Conservation (phyloP, 2,888 invertebrate species). For the Drosophila paramelanica region DNA sequence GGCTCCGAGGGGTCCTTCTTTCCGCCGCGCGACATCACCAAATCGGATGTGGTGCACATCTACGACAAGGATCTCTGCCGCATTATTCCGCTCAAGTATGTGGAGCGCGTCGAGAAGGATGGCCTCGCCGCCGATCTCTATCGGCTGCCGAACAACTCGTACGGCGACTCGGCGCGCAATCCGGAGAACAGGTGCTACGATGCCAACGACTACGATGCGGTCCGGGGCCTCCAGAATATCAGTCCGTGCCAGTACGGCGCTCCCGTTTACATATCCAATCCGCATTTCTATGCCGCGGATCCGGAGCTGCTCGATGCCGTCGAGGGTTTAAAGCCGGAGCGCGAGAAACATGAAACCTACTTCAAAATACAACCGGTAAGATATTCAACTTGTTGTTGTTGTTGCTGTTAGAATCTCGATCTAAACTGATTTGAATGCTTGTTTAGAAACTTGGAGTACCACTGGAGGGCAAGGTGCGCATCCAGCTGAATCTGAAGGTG, state of each 20-base stretch:
- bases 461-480: constrained; percentile 91
- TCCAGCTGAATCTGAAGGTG: constrained; percentile 93
- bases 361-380: constrained; percentile 94
- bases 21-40: constrained; percentile 90
- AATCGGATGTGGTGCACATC: constrained; percentile 89
- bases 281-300: constrained; percentile 94
- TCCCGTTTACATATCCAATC: constrained; percentile 94
- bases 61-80: constrained; percentile 96
- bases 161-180: constrained; percentile 88
- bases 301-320: constrained; percentile 88
- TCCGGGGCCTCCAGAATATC: constrained; percentile 92
- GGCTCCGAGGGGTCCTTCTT: constrained; percentile 94
- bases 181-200: constrained; percentile 91
- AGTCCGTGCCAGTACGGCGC: constrained; percentile 95
- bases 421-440: neutral
- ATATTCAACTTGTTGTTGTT: neutral
- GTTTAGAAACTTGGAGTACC: constrained; percentile 93
- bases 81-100: constrained; percentile 90
- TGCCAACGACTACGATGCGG: constrained; percentile 88
- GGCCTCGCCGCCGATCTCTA: constrained; percentile 91
- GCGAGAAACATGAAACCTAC: constrained; percentile 90
- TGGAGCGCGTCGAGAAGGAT: constrained; percentile 89
- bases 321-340: constrained; percentile 90
- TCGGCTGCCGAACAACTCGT: constrained; percentile 89
- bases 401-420: neutral